Evolutionary conservation across 2,113 vertebrate species (phyloP).

Genomic region (Cebidichthys violaceus): DNA sequence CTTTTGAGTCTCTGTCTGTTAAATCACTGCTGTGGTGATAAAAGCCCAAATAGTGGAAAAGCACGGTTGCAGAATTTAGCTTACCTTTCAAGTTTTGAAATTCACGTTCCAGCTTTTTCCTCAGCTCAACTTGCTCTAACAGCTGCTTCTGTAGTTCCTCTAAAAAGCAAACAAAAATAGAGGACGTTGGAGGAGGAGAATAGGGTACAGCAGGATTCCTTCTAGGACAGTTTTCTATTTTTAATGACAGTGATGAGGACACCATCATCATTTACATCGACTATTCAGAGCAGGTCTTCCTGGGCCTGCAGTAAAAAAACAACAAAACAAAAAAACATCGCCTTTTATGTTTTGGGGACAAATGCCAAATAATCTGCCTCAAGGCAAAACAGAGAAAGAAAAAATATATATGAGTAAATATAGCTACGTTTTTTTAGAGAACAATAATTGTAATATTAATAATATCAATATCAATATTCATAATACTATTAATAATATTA

Average conservation of each 20-base stretch:
- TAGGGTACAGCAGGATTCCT: conserved; percentile 4
- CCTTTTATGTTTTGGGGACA: not conserved
- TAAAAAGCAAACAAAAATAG: conserved; percentile 69
- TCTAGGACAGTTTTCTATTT: conserved; percentile 49
- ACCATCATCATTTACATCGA: conserved; percentile 32
- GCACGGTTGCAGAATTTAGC: conserved; percentile 25
- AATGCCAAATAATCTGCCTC: not conserved
- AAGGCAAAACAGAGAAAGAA: not conserved
- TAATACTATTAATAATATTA: conserved; percentile 7
- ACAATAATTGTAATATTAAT: conserved; percentile 25
- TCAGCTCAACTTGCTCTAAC: conserved; percentile 95
- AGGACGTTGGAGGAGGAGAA: conserved; percentile 36
- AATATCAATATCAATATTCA: not conserved
- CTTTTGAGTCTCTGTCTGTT: not conserved
- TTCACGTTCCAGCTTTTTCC: conserved; percentile 96
- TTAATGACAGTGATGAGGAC: conserved; percentile 44
- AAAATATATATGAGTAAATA: not conserved
- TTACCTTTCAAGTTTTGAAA: conserved; percentile 98
- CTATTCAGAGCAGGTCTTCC: conserved; percentile 50
- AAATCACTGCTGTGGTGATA: not conserved
- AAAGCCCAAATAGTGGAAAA: not conserved
- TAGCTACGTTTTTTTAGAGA: not conserved
- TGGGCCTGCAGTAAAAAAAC: conserved; percentile 25
- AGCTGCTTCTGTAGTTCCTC: conserved; percentile 96
- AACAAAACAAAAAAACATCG: not conserved